phyloP scores from a whole-genome alignment of 1,140 invertebrate species.

The Heliconius hermathena region DNA sequence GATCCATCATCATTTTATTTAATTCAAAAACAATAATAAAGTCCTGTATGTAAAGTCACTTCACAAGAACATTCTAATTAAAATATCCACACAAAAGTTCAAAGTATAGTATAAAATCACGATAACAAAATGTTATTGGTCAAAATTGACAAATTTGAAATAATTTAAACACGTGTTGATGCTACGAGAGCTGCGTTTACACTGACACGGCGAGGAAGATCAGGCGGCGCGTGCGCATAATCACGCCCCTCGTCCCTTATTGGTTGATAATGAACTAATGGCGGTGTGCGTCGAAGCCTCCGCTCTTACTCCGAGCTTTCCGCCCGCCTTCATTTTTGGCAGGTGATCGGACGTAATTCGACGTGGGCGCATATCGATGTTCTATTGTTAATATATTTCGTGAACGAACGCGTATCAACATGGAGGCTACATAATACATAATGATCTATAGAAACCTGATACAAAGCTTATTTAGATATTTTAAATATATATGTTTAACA shows the following conservation, averaged over 20 bases:
- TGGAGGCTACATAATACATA: slow-evolving; percentile 11
- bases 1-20: slow-evolving; percentile 76
- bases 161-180: slow-evolving; percentile 53
- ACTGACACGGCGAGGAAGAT: slow-evolving; percentile 55
- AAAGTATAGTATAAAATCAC: slow-evolving; percentile 27
- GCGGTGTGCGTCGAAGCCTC: slow-evolving; percentile 61
- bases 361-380: slow-evolving; percentile 59
- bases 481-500: not conserved
- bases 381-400: slow-evolving; percentile 45
- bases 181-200: slow-evolving; percentile 65
- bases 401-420: slow-evolving; percentile 27
- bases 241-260: slow-evolving; percentile 61
- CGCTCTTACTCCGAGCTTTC: slow-evolving; percentile 52
- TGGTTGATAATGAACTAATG: slow-evolving; percentile 63
- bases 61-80: slow-evolving; percentile 56
- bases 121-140: slow-evolving; percentile 53
- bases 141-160: slow-evolving; percentile 59
- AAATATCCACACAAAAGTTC: slow-evolving; percentile 39
- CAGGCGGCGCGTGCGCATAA: slow-evolving; percentile 74
- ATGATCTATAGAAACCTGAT: not conserved
- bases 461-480: not conserved
- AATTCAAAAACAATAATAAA: slow-evolving; percentile 39
- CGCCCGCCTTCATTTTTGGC: slow-evolving; percentile 62
- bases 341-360: slow-evolving; percentile 60
- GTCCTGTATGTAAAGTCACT: slow-evolving; percentile 50